These are phyloP conservation scores for Agrochola macilenta DNA, from an alignment of 2,888 invertebrate genomes.

Conservation along the genomic window DNA sequence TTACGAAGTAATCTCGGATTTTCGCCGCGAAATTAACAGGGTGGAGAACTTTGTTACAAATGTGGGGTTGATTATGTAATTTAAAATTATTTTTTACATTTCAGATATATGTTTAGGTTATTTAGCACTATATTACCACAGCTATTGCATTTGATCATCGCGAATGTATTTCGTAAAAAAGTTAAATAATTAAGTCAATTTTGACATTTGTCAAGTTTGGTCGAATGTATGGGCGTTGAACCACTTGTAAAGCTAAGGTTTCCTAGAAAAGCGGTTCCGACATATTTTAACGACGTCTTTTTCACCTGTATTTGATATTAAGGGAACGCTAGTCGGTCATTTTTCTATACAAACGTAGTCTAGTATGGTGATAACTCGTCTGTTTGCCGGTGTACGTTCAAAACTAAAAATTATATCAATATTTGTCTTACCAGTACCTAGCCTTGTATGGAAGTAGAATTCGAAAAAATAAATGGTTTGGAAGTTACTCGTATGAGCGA, in stretches of 20 bases:
- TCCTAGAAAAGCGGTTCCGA: too few relatives aligned
- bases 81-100: conserved; percentile 8
- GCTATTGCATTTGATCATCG: neutral
- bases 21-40: conserved; percentile 8
- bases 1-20: conserved; percentile 9
- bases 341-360: too few relatives aligned
- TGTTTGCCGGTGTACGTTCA: too few relatives aligned
- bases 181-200: neutral
- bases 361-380: too few relatives aligned
- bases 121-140: neutral
- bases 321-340: too few relatives aligned
- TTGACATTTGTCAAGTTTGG: neutral
- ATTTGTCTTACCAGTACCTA: too few relatives aligned
- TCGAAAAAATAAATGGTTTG: too few relatives aligned
- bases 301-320: too few relatives aligned
- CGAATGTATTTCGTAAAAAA: neutral
- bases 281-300: too few relatives aligned
- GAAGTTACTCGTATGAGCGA: too few relatives aligned
- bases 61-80: neutral
- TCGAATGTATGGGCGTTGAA: neutral
- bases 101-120: neutral
- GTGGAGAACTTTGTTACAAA: neutral
- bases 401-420: too few relatives aligned
- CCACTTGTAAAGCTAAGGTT: neutral
- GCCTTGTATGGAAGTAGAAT: too few relatives aligned